Percentiles rank a stretch among this genome's conserved stretches.
These are phyloP conservation scores for Clarias gariepinus DNA, from an alignment of 2,113 vertebrate species.

Conservation along the genomic window DNA sequence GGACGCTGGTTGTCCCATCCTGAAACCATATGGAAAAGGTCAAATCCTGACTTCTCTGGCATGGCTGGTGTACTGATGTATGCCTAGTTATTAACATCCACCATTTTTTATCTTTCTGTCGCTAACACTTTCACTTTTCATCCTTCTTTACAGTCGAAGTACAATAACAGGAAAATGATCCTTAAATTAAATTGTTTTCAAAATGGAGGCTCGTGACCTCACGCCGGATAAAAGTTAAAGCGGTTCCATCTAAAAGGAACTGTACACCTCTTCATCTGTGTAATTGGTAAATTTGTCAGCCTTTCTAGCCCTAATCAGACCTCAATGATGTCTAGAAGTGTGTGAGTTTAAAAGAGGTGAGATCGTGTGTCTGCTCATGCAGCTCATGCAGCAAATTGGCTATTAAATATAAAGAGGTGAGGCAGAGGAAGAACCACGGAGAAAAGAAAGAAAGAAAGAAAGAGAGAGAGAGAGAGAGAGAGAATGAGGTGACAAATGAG, in stretches of 20 bases:
- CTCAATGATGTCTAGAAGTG: conserved; percentile 45
- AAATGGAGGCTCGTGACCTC: conserved; percentile 14
- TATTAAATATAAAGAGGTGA: conserved; percentile 55
- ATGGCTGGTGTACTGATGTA: neutral
- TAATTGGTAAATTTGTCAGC: conserved; percentile 48
- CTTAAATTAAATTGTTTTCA: neutral
- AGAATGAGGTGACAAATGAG: conserved; percentile 37
- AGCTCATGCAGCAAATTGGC: conserved; percentile 57
- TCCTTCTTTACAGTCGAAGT: neutral
- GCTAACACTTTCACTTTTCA: neutral
- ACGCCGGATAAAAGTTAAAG: conserved; percentile 3
- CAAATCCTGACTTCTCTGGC: neutral
- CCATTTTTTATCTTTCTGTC: neutral
- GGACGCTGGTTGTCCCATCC: no score
- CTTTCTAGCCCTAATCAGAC: conserved; percentile 52
- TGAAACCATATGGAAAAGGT: neutral
- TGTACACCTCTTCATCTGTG: conserved; percentile 41
- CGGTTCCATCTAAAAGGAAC: conserved; percentile 9
- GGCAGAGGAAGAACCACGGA: conserved; percentile 30
- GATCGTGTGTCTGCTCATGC: conserved; percentile 50
- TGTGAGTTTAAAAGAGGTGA: conserved; percentile 32
- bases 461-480: conserved; percentile 10
- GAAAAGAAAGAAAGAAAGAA: neutral
- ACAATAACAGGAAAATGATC: neutral
- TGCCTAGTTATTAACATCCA: neutral